Conservation (phyloP, 2,113 vertebrate species). For the Oreochromis aureus region DNA sequence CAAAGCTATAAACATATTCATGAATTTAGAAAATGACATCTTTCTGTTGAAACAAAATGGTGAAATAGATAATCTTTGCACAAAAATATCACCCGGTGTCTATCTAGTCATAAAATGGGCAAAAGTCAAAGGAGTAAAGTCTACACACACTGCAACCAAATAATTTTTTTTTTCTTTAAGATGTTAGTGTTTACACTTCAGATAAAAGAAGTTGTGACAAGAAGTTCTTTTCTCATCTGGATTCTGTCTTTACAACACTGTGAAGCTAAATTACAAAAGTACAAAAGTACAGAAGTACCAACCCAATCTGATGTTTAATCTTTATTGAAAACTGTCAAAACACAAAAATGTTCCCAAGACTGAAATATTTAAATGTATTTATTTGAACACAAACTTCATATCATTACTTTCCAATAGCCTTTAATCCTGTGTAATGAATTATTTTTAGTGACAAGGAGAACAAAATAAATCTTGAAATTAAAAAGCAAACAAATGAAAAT, state of each 20-base stretch:
- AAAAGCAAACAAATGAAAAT: background rate
- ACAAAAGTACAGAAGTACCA: rapidly evolving
- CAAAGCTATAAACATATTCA: background rate
- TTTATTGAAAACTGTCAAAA: background rate
- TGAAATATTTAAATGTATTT: background rate
- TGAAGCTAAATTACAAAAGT: rapidly evolving
- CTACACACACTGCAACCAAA: background rate
- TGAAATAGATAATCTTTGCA: rapidly evolving
- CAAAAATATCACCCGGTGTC: background rate
- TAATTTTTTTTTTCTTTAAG: rapidly evolving
- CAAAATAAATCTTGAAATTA: background rate
- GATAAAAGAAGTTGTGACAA: background rate
- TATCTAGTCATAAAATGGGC: background rate
- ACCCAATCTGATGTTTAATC: background rate
- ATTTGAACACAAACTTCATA: rapidly evolving
- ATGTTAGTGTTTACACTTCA: background rate
- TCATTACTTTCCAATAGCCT: rapidly evolving
- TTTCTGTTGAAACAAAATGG: background rate
- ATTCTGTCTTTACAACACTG: too few relatives aligned
- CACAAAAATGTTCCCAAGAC: background rate
- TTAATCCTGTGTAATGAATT: rapidly evolving
- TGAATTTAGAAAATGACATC: background rate
- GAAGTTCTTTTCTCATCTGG: too few relatives aligned
- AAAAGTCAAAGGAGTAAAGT: background rate
- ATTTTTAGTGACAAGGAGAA: rapidly evolving